Evolutionary conservation across 2,888 invertebrate species (phyloP).

Genomic region (Notodonta ziczac): DNA sequence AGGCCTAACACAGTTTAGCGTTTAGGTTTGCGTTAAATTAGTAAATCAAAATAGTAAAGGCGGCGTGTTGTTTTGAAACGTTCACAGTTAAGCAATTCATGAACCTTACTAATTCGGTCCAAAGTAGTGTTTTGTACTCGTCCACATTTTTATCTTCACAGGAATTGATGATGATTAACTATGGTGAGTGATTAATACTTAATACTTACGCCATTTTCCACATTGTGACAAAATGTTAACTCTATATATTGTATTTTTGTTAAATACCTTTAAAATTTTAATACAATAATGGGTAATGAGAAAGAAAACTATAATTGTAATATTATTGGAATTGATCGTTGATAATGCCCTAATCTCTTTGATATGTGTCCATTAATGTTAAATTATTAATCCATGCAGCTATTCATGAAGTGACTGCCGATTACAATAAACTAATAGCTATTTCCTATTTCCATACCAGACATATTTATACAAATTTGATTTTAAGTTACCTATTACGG

Average conservation of each 20-base stretch:
- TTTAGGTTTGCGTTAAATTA: background rate
- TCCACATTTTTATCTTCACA: constrained; percentile 77
- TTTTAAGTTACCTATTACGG: background rate
- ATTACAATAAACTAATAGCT: too few species aligned
- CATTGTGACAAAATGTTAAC: constrained; percentile 82
- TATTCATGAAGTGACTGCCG: too few species aligned
- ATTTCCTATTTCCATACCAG: too few species aligned
- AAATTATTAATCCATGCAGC: too few species aligned
- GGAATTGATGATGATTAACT: constrained; percentile 77
- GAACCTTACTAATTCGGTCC: constrained; percentile 9
- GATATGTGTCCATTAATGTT: background rate
- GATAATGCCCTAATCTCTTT: constrained; percentile 7
- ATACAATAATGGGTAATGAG: background rate
- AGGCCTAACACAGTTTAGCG: background rate
- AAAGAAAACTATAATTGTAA: background rate
- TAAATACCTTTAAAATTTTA: background rate
- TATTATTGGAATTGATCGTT: constrained; percentile 18
- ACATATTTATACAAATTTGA: too few species aligned
- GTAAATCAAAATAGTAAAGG: too few species aligned
- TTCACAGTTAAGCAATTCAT: background rate
- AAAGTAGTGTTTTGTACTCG: constrained; percentile 57
- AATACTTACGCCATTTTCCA: constrained; percentile 66
- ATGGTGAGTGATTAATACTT: constrained; percentile 62
- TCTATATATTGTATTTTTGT: constrained; percentile 19
- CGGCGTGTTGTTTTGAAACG: background rate